Evolutionary conservation across 2,888 invertebrate species (phyloP), one percentile per base, ranked within the genome.

Genomic region (Diogma glabrata): DNA sequence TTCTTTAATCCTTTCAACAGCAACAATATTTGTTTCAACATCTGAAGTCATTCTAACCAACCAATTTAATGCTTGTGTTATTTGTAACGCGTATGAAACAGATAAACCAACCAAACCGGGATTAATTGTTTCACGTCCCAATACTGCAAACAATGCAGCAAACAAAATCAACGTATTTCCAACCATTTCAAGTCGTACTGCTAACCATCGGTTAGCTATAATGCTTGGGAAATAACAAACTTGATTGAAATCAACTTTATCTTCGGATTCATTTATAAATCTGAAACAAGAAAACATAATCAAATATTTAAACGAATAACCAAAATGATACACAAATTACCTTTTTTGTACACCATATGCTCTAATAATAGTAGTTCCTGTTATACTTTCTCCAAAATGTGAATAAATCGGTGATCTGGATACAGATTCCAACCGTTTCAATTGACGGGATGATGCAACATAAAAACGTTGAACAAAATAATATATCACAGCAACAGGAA

Each of bases 351-450:
- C 85, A 38, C 78, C 75, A 63, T 87, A 95, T 1, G 95, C 94
- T 60, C 94, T 75, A 58, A 95, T 93, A 0, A 87, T 87, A 45
- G 82, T 76, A 0, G 87, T 84, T 60, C 89, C 89, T 3, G 87
- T 87, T 47, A 97, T 83, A 40, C 91, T 93, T 74, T 97, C 97
- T 17, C 91, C 86, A 64, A 97, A 95, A 71, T 95, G 95, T 9
- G 94, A 93, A 72, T 93, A 97, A 61, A 97, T 92, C 1, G 96
- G 97, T 26, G 96, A 96, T 51, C 94, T 78, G 2, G 92, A 90
- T 0, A 94, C 84, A 0, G 94, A 94, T 67, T 95, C 92, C 52
- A 97, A 72, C 47, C 97, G 78, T 72, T 95, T 95, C 59, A 97
- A 71, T 67, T 97, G 96, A 20, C 96, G 75, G 4, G 95, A 95